phyloP scores from a whole-genome alignment of 2,113 vertebrate genomes.

The Proteles cristata region DNA sequence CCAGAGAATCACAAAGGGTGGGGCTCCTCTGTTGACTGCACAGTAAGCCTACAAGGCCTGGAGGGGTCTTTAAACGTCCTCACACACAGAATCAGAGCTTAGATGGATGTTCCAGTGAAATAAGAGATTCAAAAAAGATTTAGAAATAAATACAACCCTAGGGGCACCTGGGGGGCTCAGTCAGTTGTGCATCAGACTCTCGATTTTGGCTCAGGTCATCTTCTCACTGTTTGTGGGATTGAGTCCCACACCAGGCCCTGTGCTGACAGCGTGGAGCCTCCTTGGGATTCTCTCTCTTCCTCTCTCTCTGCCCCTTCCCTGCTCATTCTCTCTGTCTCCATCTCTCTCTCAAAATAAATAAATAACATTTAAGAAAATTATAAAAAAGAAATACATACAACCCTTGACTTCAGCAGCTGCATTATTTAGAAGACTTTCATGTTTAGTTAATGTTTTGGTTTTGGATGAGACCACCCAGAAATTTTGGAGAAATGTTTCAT shows the following conservation, averaged over 20 bases:
- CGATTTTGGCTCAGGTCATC: no score
- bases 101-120: background rate
- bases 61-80: background rate
- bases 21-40: no score
- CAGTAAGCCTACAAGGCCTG: background rate
- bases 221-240: no score
- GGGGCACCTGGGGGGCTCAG: no score
- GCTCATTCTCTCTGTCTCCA: no score
- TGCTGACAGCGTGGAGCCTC: no score
- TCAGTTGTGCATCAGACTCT: no score
- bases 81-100: background rate
- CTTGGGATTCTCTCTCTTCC: no score
- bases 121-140: background rate
- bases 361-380: no score
- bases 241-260: no score
- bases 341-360: no score
- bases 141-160: background rate
- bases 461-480: background rate
- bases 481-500: background rate
- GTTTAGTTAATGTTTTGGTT: background rate
- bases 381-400: background rate
- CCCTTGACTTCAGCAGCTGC: background rate
- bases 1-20: background rate
- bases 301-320: no score
- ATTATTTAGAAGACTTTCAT: background rate